These are phyloP conservation scores for Bagarius yarrelli DNA, from an alignment of 2,113 vertebrate genomes.

Conservation along the genomic window DNA sequence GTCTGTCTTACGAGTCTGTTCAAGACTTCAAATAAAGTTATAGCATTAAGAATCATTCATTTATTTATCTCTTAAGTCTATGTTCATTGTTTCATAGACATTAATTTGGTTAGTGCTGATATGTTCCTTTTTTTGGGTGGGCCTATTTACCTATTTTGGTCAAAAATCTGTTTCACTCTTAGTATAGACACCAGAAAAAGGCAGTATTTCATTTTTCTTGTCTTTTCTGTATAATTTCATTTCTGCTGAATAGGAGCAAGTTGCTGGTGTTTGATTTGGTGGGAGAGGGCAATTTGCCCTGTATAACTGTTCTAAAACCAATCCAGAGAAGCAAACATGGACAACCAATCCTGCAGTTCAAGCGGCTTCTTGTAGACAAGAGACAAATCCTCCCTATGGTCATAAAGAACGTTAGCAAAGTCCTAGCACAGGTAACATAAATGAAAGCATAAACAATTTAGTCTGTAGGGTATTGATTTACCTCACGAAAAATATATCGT, in stretches of 20 bases:
- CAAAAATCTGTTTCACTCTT: not conserved
- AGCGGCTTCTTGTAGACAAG: constrained; percentile 69
- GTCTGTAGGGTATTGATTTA: not conserved
- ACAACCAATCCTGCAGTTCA: constrained; percentile 78
- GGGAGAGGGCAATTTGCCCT: constrained; percentile 81
- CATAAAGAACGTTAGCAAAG: constrained; percentile 73
- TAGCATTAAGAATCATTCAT: not conserved
- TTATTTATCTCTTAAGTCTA: not conserved
- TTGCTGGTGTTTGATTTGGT: constrained; percentile 74
- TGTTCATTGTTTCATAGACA: not conserved
- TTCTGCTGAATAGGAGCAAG: constrained; percentile 55
- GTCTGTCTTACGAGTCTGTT: too few relatives aligned
- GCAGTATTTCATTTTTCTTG: not conserved
- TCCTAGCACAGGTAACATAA: constrained; percentile 75
- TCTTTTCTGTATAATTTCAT: constrained; percentile 42
- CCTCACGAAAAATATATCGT: constrained; percentile 9
- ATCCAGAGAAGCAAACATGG: constrained; percentile 65
- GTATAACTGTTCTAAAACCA: constrained; percentile 73
- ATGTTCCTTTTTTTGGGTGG: not conserved
- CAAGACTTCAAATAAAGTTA: not conserved
- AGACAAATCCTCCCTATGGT: constrained; percentile 71
- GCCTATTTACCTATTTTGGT: not conserved
- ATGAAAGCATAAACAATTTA: not conserved
- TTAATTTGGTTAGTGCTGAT: not conserved
- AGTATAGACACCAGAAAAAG: not conserved